A percentile compares a stretch with the other conserved stretches of the same genome.
Evolutionary conservation across 2,888 invertebrate species (phyloP).

Genomic region (Argyresthia goedartella): DNA sequence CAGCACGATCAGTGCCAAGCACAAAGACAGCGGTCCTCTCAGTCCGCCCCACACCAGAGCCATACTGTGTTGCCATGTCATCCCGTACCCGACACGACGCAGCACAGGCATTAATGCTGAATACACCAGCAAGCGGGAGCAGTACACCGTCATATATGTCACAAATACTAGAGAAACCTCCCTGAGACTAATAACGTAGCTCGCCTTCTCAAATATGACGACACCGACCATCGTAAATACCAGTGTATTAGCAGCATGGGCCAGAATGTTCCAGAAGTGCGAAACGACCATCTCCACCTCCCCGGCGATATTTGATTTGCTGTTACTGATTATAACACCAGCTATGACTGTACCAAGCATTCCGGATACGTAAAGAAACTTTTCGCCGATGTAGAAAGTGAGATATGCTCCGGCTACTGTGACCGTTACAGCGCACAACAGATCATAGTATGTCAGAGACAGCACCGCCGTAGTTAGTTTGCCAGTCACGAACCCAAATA

Average conservation of each 20-base stretch:
- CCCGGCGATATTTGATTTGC: slow-evolving; percentile 43
- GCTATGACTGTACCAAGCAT: slow-evolving; percentile 43
- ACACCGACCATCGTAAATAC: slow-evolving; percentile 74
- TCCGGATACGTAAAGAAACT: slow-evolving; percentile 54
- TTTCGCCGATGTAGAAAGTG: slow-evolving; percentile 54
- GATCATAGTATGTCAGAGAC: slow-evolving; percentile 46
- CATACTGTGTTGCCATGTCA: slow-evolving; percentile 68
- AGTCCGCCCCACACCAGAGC: slow-evolving; percentile 75
- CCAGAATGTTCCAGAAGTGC: slow-evolving; percentile 44
- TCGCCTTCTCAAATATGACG: slow-evolving; percentile 66
- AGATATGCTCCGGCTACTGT: slow-evolving; percentile 47
- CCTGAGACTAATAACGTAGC: slow-evolving; percentile 44
- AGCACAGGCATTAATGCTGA: slow-evolving; percentile 62
- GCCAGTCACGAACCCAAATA: slow-evolving; percentile 49
- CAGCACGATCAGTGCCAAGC: slow-evolving; percentile 67
- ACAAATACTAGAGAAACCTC: slow-evolving; percentile 51
- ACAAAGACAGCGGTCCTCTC: slow-evolving; percentile 71
- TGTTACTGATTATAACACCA: slow-evolving; percentile 45
- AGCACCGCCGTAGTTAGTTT: slow-evolving; percentile 37
- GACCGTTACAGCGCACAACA: slow-evolving; percentile 43
- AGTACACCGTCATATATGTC: slow-evolving; percentile 58
- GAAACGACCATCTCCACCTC: slow-evolving; percentile 47
- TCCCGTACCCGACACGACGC: slow-evolving; percentile 66
- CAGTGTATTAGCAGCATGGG: slow-evolving; percentile 60
- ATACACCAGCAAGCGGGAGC: slow-evolving; percentile 57